Evolutionary conservation across 30 jellyfish, hydroid and myxozoan species (phyloP).

Genomic region (Turritopsis rubra): DNA sequence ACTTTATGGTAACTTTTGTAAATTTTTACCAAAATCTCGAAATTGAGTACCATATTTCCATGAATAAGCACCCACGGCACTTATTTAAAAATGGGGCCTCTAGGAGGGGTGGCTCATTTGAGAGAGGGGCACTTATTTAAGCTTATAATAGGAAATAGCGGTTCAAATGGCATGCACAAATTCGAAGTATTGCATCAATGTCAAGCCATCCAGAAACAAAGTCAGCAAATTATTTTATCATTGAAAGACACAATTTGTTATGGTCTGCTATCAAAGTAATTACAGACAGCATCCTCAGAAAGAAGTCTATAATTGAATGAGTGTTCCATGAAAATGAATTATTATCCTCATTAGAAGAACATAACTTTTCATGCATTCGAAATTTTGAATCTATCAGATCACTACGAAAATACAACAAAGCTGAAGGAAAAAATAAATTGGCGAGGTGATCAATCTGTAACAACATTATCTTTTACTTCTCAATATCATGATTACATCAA

Average conservation of each 20-base stretch:
- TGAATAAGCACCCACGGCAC: too few relatives aligned
- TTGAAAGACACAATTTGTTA: conserved; percentile 12
- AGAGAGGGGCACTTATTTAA: too few relatives aligned
- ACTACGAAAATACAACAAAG: neutral
- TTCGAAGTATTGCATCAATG: conserved; percentile 14
- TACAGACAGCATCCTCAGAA: conserved; percentile 7
- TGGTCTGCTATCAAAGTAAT: neutral
- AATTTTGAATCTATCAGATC: neutral
- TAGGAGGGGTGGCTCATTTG: too few relatives aligned
- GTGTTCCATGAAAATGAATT: conserved; percentile 4
- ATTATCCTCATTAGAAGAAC: neutral
- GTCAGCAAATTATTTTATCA: conserved; percentile 22
- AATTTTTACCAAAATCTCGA: too few relatives aligned
- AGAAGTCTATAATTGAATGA: conserved; percentile 9
- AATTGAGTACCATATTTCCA: too few relatives aligned
- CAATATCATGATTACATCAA: too few relatives aligned
- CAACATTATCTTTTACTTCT: too few relatives aligned
- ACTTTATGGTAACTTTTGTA: too few relatives aligned
- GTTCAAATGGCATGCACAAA: conserved; percentile 34
- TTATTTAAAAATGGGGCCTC: too few relatives aligned
- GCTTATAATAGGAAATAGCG: too few relatives aligned
- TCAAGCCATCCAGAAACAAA: conserved; percentile 21
- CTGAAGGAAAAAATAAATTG: too few relatives aligned
- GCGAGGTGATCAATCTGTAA: too few relatives aligned
- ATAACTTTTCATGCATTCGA: conserved; percentile 10